Base-by-base conservation (phyloP, 2,888 invertebrate species). In the Drosophila mimetica region DNA sequence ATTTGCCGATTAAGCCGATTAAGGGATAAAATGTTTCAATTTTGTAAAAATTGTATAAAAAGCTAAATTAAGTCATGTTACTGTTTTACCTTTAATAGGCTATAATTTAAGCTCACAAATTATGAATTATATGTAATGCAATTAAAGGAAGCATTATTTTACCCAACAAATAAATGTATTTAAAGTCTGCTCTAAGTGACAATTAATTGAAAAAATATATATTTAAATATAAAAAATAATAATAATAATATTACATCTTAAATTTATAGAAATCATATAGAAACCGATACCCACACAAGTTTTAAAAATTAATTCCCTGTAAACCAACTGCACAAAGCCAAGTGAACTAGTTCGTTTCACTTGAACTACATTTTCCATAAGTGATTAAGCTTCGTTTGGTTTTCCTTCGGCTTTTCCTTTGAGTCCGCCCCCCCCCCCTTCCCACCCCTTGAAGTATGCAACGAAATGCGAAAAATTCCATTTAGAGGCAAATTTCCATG, bases 401-500 rank as follows among this genome's bases (percentile, higher is more conserved):
- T 44, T 52, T 65, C 52, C 63, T 25, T 63, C 41, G 47, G 30
- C 22, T 41, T 50, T 66, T 64, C 65, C 52, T 65, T 64, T 44
- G 66, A 32, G 42, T n/a, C 51, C 30, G 65, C 28, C 28, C 6
- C 30, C 16, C 13, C 41, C 25, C 30, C 51, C 30, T 51, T 20
- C 28, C 6, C 30, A 16, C 13, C 41, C 25, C 30, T 4, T 16
- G 59, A 44, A 60, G 42, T 14, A 60, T 59, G 60, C 59, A 42
- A 59, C 42, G 61, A 65, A 64, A 52, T 64, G 64, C 36, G 36
- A 64, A 64, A 64, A 64, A 52, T 65, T 44, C 64, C 64, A 64
- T 64, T 64, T 30, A 65, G 64, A 65, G 66, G 64, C 22, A 64
- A 63, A 64, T 52, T 64, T 65, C 22, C 52, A 44, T 64, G 64